Percentiles rank a stretch among this genome's conserved stretches.
phyloP scores from a whole-genome alignment of 2,113 vertebrate species.

The Oenanthe melanoleuca region DNA sequence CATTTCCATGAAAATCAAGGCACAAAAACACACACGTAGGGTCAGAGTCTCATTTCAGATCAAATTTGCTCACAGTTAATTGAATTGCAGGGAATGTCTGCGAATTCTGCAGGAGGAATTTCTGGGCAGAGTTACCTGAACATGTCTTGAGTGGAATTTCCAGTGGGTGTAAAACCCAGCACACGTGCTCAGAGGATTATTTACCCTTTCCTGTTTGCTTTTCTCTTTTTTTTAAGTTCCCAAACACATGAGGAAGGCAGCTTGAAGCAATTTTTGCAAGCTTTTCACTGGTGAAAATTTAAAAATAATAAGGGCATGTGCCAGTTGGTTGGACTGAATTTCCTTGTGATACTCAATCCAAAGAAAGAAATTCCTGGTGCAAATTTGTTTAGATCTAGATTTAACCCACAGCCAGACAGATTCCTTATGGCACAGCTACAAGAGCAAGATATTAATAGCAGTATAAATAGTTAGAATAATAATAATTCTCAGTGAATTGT shows the following conservation, averaged over 20 bases:
- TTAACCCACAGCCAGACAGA: not conserved
- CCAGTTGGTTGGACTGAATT: slow-evolving; percentile 34
- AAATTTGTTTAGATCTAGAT: slow-evolving; percentile 1
- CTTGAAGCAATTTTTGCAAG: slow-evolving; percentile 41
- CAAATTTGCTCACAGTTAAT: not conserved
- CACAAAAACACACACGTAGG: not conserved
- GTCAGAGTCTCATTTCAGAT: not conserved
- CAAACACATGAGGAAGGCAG: not conserved
- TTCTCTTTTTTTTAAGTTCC: not conserved
- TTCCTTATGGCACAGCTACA: not conserved
- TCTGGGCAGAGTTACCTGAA: not conserved
- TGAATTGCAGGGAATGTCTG: not conserved
- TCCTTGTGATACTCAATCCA: not conserved
- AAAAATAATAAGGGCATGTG: not conserved
- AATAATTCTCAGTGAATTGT: not conserved
- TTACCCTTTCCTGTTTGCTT: not conserved
- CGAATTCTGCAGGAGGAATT: not conserved
- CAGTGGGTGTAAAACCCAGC: not conserved
- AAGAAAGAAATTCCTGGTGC: not conserved
- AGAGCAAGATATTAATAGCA: not conserved
- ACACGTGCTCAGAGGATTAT: not conserved
- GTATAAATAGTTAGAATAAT: not conserved
- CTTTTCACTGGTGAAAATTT: slow-evolving; percentile 6
- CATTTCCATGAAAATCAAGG: slow-evolving; percentile 18
- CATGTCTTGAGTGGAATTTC: not conserved